Evolutionary conservation across 92 coral and sea anemone genomes (phyloP).

Genomic region (Montipora capitata): DNA sequence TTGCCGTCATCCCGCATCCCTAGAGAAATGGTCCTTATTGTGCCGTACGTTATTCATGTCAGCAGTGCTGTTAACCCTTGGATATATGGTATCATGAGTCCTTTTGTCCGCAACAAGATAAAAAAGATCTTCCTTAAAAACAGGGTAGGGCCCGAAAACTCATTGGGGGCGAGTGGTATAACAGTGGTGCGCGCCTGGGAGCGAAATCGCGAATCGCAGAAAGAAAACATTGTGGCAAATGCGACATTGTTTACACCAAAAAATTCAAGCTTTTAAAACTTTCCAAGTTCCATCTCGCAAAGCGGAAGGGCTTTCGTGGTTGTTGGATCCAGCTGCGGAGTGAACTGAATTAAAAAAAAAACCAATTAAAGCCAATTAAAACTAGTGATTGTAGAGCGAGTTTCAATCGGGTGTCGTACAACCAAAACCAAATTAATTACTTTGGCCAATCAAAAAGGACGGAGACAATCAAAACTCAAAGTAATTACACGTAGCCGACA

Average conservation of each 20-base stretch:
- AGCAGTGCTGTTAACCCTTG: slow-evolving; percentile 36
- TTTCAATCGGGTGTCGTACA: too few relatives aligned
- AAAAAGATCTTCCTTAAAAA: slow-evolving; percentile 1
- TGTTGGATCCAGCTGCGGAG: neutral
- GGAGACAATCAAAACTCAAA: too few relatives aligned
- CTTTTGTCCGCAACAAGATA: slow-evolving; percentile 24
- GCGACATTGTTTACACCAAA: neutral
- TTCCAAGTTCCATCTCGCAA: neutral
- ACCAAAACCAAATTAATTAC: too few relatives aligned
- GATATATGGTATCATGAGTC: slow-evolving; percentile 28
- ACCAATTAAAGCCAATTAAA: too few relatives aligned
- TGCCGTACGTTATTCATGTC: neutral
- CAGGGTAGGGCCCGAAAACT: neutral
- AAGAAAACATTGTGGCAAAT: neutral
- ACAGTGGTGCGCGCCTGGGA: slow-evolving; percentile 8
- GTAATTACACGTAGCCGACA: too few relatives aligned
- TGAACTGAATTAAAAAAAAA: too few relatives aligned
- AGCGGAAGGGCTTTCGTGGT: neutral
- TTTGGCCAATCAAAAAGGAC: too few relatives aligned
- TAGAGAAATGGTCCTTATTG: neutral
- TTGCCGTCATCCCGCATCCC: neutral
- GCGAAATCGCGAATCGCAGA: neutral
- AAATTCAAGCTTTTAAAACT: neutral
- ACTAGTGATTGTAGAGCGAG: too few relatives aligned
- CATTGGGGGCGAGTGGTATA: neutral